phyloP scores from a whole-genome alignment of 1,140 invertebrate genomes.

The Zaprionus ornatus region DNA sequence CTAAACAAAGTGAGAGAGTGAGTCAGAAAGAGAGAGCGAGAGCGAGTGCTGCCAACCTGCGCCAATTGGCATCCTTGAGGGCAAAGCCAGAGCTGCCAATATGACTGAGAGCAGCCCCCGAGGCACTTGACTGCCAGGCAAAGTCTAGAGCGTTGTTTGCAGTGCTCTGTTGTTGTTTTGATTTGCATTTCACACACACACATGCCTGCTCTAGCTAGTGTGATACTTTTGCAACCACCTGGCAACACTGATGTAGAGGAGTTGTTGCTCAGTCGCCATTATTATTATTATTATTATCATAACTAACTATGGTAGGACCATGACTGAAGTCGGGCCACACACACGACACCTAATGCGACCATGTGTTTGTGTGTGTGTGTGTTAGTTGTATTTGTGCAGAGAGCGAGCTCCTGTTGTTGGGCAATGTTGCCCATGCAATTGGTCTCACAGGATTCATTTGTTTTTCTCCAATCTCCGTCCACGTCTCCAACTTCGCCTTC shows the following conservation, averaged over 20 bases:
- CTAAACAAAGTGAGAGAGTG: slow-evolving; percentile 14
- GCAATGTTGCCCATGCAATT: slow-evolving; percentile 62
- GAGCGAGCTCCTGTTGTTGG: slow-evolving; percentile 27
- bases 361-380: slow-evolving; percentile 13
- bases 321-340: slow-evolving; percentile 9
- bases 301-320: slow-evolving; percentile 58
- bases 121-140: slow-evolving; percentile 26
- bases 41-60: slow-evolving; percentile 46
- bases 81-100: slow-evolving; percentile 42
- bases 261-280: slow-evolving; percentile 31
- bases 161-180: slow-evolving; percentile 46
- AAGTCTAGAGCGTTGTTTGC: slow-evolving; percentile 11
- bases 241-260: slow-evolving; percentile 38
- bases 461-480: slow-evolving; percentile 52
- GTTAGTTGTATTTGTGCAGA: neutral
- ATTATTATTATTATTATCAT: slow-evolving; percentile 78
- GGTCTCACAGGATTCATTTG: slow-evolving; percentile 83
- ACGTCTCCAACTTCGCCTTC: slow-evolving; percentile 5
- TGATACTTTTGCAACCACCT: slow-evolving; percentile 40
- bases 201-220: slow-evolving; percentile 5
- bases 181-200: slow-evolving; percentile 37
- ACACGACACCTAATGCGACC: slow-evolving; percentile 6
- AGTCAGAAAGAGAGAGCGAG: neutral
- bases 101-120: slow-evolving; percentile 29
- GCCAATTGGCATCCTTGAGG: slow-evolving; percentile 69